These are phyloP conservation scores for Isichthys henryi DNA, from an alignment of 2,113 vertebrate species.

Conservation along the genomic window DNA sequence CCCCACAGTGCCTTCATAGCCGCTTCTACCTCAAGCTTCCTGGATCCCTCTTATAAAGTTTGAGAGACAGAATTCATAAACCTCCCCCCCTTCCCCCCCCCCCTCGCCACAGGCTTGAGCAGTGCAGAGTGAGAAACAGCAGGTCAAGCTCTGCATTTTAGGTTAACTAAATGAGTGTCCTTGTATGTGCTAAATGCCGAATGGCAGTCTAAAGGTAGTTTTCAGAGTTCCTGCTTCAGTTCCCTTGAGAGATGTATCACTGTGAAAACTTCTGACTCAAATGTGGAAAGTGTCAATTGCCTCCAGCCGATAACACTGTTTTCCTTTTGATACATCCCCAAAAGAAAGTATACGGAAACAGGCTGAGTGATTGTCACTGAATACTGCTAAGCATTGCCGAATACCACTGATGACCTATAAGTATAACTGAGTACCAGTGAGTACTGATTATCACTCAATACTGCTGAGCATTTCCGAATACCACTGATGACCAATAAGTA, in stretches of 20 bases:
- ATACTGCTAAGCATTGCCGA: background rate
- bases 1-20: constrained; percentile 2
- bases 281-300: background rate
- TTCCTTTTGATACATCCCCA: background rate
- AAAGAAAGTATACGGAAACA: background rate
- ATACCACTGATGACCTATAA: no score
- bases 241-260: background rate
- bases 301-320: background rate
- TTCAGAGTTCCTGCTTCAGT: constrained; percentile 12
- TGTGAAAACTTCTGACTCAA: no score
- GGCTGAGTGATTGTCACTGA: background rate
- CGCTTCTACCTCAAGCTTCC: background rate
- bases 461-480: no score
- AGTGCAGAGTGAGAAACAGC: background rate
- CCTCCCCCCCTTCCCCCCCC: no score
- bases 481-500: background rate
- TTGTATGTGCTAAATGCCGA: background rate
- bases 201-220: background rate
- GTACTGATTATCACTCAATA: no score
- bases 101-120: background rate
- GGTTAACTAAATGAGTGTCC: background rate
- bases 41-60: background rate
- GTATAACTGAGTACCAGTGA: no score
- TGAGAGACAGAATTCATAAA: background rate
- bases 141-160: background rate